These are phyloP conservation scores for Ammodytes dubius DNA, from an alignment of 2,113 vertebrate genomes.

Conservation along the genomic window DNA sequence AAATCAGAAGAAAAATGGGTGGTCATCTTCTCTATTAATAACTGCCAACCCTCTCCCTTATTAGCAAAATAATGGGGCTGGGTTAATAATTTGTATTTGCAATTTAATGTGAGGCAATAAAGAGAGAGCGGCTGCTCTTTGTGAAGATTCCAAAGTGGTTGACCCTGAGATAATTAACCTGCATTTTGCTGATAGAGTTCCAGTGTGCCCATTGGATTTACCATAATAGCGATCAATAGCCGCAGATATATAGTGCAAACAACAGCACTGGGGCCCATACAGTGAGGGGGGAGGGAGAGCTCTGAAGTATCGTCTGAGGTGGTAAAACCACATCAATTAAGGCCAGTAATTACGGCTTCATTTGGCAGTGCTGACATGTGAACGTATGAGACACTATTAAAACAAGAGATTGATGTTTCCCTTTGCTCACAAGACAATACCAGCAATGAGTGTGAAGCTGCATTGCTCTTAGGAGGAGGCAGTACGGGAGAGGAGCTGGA, in stretches of 20 bases:
- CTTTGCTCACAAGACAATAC: slow-evolving; percentile 66
- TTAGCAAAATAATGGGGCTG: slow-evolving; percentile 69
- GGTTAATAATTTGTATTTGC: slow-evolving; percentile 76
- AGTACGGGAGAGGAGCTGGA: slow-evolving; percentile 18
- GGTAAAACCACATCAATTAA: slow-evolving; percentile 86
- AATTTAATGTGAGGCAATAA: slow-evolving; percentile 79
- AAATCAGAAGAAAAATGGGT: slow-evolving; percentile 14
- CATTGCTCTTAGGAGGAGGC: not conserved
- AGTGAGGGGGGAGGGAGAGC: slow-evolving; percentile 39
- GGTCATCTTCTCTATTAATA: slow-evolving; percentile 33
- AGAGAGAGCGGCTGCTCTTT: slow-evolving; percentile 74
- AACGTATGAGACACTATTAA: slow-evolving; percentile 83
- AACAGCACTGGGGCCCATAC: slow-evolving; percentile 70
- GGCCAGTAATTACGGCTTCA: slow-evolving; percentile 83
- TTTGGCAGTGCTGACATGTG: slow-evolving; percentile 75
- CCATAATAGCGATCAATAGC: slow-evolving; percentile 85
- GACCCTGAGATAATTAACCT: slow-evolving; percentile 89
- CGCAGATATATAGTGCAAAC: slow-evolving; percentile 84
- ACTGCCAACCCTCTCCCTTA: slow-evolving; percentile 32
- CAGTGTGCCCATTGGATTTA: slow-evolving; percentile 87
- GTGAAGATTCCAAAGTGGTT: slow-evolving; percentile 76
- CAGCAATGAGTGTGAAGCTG: slow-evolving; percentile 26
- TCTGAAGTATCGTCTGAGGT: slow-evolving; percentile 75
- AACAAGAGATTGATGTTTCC: slow-evolving; percentile 78
- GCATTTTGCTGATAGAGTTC: slow-evolving; percentile 86